Evolutionary conservation across 2,888 invertebrate genomes (phyloP), one percentile per base, ranked within the genome.

Genomic region (Drosophila mulleri): DNA sequence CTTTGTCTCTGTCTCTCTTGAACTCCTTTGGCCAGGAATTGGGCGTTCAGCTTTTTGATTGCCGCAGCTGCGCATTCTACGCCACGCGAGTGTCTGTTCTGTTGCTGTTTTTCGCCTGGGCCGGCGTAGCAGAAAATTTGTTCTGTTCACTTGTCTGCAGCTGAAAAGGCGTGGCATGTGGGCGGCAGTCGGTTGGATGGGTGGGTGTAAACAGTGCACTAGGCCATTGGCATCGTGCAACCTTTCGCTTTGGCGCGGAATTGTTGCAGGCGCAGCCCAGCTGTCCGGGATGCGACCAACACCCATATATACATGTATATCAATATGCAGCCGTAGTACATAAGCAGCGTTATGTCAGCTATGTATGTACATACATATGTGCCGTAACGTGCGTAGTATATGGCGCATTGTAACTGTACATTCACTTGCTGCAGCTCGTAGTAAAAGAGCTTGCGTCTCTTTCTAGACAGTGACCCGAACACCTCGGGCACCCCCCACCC

Each of bases 161-260:
- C 72, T 54, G 26, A 58, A 67, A 69, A 64, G 78, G 76, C 67
- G 76, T 80, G 80, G 71, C 57, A 54, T 23, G 52, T 53, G 41
- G 58, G 47, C 37, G 48, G 5, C 23, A 9, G 9, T 2, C 3
- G 42, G 7, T 9, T 20, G 16, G 37, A 9, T 18, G 39, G 29
- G 47, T 35, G n/a, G 48, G 60, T 35, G 67, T 45, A 67, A 67
- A 58, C 81, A 87, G 89, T 87, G 88, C 88, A 84, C 89, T 84
- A 89, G 84, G 84, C 84, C 84, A 84, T 84, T 84, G 89, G 84
- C 84, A 84, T 89, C 82, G 75, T 53, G 63, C 88, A 82, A 82
- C 85, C 88, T 82, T 81, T 80, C 35, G 83, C 60, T 64, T 64
- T 64, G 63, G 63, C 68, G 79, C 80, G 72, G 67, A 67, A 82